Conservation (phyloP, 2,797 vertebrate species). For the Pipistrellus nathusii region DNA sequence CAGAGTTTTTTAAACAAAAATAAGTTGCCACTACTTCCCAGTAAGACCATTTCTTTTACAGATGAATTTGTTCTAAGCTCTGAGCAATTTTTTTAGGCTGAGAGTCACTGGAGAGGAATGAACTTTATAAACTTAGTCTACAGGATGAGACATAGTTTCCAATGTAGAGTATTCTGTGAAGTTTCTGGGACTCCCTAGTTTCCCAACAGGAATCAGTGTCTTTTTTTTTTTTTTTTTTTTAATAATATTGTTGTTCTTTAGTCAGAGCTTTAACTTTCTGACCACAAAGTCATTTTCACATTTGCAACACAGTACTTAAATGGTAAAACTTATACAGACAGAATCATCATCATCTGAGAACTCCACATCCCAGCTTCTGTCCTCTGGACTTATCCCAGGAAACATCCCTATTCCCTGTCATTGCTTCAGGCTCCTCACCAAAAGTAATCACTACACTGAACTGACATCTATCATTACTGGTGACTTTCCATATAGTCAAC, state of each 20-base stretch:
- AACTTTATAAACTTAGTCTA: not conserved
- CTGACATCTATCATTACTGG: not conserved
- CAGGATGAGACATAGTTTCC: not conserved
- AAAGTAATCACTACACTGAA: not conserved
- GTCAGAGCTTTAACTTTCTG: not conserved
- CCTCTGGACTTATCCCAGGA: not conserved
- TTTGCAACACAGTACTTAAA: not conserved
- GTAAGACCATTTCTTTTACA: not conserved
- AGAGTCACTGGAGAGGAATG: not conserved
- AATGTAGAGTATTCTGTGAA: not conserved
- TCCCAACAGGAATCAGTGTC: not conserved
- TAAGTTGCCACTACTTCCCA: too few species aligned
- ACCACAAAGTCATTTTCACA: not conserved
- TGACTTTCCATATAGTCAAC: not conserved
- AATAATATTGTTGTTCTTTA: not conserved
- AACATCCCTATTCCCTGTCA: not conserved
- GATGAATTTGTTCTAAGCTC: not conserved
- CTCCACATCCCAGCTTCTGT: too few species aligned
- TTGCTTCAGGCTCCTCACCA: not conserved
- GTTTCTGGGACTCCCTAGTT: not conserved
- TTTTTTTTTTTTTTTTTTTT: too few species aligned
- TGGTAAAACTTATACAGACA: not conserved
- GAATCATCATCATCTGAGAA: not conserved
- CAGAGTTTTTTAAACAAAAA: not conserved
- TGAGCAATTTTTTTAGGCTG: not conserved